phyloP scores from a whole-genome alignment of 2,113 vertebrate species.

The Sphyrna mokarran region DNA sequence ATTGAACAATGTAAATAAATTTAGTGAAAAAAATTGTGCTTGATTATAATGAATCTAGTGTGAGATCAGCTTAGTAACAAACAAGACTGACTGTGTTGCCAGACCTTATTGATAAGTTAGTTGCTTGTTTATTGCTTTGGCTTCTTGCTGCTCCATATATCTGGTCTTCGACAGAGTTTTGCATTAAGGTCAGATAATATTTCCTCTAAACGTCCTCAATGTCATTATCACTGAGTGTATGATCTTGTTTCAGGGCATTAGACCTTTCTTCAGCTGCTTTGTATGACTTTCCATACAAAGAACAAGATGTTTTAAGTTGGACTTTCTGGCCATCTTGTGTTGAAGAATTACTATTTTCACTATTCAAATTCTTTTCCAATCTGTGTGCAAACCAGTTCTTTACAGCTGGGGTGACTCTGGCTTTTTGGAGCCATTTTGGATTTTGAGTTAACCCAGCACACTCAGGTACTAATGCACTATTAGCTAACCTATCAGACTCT shows the following conservation, averaged over 20 bases:
- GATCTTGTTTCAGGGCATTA: background rate
- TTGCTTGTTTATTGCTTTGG: background rate
- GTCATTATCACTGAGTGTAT: background rate
- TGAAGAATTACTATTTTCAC: background rate
- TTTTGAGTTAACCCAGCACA: background rate
- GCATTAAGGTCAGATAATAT: background rate
- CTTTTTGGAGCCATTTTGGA: background rate
- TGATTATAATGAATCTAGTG: background rate
- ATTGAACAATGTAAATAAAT: background rate
- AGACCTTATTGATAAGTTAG: background rate
- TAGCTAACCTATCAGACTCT: background rate
- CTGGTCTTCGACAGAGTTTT: background rate
- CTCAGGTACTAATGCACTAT: background rate
- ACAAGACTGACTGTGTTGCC: background rate
- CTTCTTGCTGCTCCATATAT: background rate
- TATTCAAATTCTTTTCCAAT: background rate
- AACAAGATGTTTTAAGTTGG: background rate
- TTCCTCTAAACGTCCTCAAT: background rate
- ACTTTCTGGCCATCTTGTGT: background rate
- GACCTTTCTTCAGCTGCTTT: background rate
- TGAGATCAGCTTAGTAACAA: background rate
- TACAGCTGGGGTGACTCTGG: conserved; percentile 3
- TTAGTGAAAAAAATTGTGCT: background rate
- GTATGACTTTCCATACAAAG: background rate
- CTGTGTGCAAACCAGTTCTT: conserved; percentile 27